Evolutionary conservation across 2,113 vertebrate genomes (phyloP).

Genomic region (Halcyon malimbica): DNA sequence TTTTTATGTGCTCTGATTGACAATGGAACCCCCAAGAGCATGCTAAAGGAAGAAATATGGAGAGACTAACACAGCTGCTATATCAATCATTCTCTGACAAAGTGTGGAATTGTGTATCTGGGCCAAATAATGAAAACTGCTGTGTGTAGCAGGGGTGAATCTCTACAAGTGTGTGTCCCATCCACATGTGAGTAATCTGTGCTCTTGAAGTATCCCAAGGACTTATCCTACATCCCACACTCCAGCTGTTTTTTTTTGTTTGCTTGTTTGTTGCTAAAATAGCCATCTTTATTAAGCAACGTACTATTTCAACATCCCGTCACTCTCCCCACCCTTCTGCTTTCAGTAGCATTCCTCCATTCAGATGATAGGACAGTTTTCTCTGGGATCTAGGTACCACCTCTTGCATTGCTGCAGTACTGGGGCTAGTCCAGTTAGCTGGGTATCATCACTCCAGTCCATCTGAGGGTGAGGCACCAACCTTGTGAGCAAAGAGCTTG

Average conservation of each 20-base stretch:
- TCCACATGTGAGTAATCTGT: background rate
- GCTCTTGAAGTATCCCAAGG: background rate
- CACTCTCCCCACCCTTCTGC: background rate
- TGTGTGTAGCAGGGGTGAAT: background rate
- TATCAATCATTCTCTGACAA: background rate
- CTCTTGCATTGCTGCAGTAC: background rate
- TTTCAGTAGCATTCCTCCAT: background rate
- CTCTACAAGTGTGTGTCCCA: background rate
- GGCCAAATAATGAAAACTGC: background rate
- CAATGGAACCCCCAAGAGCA: no score
- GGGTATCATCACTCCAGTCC: background rate
- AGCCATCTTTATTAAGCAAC: background rate
- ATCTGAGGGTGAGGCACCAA: background rate
- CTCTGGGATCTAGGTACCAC: background rate
- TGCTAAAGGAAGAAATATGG: background rate
- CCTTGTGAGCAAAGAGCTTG: background rate
- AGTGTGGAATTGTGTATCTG: rapidly evolving
- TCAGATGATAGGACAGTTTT: background rate
- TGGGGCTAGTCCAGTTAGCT: background rate
- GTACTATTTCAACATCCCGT: background rate
- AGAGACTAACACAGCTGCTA: background rate
- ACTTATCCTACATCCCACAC: background rate
- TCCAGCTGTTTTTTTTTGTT: background rate
- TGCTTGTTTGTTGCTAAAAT: background rate
- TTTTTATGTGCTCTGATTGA: background rate